A percentile compares a stretch with the other conserved stretches of the same genome.
Conservation (phyloP, 2,888 invertebrate species). For the Macrophya annulata region DNA sequence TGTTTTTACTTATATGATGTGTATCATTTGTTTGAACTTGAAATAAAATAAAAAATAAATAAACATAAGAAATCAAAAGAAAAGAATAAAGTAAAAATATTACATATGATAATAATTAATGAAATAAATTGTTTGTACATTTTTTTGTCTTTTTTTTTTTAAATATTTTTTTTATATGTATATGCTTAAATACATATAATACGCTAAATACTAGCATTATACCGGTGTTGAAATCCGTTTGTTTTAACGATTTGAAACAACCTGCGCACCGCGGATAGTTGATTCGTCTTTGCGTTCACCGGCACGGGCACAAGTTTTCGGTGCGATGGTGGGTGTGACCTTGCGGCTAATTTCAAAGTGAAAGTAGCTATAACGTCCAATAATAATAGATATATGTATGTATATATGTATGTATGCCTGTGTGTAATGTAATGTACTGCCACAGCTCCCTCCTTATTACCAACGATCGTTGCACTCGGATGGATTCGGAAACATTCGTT, state of each 20-base stretch:
- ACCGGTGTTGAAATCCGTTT: not conserved
- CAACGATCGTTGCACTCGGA: slow-evolving; percentile 12
- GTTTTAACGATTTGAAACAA: not conserved
- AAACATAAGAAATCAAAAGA: too few species aligned
- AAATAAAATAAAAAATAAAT: too few species aligned
- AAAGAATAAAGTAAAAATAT: too few species aligned
- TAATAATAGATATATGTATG: slow-evolving; percentile 7
- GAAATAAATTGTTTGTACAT: too few species aligned
- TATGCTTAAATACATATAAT: too few species aligned
- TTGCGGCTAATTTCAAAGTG: slow-evolving; percentile 47
- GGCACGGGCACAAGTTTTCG: not conserved
- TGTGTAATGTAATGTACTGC: too few species aligned
- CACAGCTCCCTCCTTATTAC: not conserved
- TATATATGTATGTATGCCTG: not conserved
- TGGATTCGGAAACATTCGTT: not conserved
- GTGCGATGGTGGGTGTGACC: slow-evolving; percentile 29
- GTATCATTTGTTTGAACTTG: too few species aligned
- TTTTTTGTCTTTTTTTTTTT: too few species aligned
- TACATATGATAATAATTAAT: too few species aligned
- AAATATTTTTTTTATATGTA: too few species aligned
- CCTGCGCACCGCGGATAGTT: not conserved
- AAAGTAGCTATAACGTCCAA: slow-evolving; percentile 31
- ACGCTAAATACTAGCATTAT: too few species aligned
- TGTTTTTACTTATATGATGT: not conserved
- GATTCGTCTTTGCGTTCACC: not conserved